phyloP scores from a whole-genome alignment of 2,888 invertebrate genomes.

The Lapara coniferarum region DNA sequence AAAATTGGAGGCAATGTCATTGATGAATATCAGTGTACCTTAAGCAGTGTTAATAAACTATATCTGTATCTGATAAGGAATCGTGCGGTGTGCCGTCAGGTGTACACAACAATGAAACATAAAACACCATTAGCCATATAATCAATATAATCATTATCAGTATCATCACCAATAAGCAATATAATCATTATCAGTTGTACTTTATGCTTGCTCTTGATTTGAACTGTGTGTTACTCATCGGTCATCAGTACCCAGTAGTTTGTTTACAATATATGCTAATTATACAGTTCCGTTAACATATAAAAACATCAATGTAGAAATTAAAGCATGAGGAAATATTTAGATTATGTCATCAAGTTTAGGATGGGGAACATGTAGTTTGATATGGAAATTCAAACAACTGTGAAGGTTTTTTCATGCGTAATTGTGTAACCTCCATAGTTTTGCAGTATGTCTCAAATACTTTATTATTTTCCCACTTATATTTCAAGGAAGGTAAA shows the following conservation, averaged over 20 bases:
- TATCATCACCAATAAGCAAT: too few species aligned
- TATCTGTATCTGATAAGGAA: conserved; percentile 25
- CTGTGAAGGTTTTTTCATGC: too few species aligned
- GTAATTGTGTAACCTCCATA: too few species aligned
- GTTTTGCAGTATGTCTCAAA: too few species aligned
- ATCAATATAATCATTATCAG: too few species aligned
- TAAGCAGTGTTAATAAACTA: conserved; percentile 32
- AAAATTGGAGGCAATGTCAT: conserved; percentile 50
- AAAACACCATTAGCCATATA: conserved; percentile 7
- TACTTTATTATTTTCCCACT: too few species aligned
- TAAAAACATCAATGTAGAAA: neutral
- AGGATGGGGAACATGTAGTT: neutral
- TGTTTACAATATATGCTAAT: neutral
- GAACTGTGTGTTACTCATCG: neutral
- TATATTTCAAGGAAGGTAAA: too few species aligned
- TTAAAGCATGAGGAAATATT: too few species aligned
- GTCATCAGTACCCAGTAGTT: neutral
- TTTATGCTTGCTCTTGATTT: conserved; percentile 13
- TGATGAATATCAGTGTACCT: conserved; percentile 66
- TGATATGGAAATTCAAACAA: neutral
- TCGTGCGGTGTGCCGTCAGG: neutral
- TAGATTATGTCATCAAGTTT: too few species aligned
- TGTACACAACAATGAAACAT: conserved; percentile 12
- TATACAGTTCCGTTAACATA: neutral
- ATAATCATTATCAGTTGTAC: neutral